Evolutionary conservation across 2,113 vertebrate genomes (phyloP).

Genomic region (Cepphus grylle): DNA sequence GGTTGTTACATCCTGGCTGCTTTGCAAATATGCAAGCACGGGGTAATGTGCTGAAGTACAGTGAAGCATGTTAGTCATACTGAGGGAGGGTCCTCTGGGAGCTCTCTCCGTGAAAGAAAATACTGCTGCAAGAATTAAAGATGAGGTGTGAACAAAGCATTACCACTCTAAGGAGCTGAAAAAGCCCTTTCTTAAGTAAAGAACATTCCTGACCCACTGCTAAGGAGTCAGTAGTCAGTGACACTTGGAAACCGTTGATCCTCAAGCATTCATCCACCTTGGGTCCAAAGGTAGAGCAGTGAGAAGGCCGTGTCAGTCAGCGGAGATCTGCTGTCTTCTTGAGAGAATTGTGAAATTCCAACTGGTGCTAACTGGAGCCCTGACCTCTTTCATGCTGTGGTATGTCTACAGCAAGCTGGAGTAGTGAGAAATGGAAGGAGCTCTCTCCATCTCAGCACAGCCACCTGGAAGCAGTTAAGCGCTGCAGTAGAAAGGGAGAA

Average conservation of each 20-base stretch:
- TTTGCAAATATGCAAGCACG: neutral
- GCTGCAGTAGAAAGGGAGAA: neutral
- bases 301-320: neutral
- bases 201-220: neutral
- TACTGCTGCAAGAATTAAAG: neutral
- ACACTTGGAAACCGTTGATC: neutral
- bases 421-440: neutral
- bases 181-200: neutral
- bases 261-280: neutral
- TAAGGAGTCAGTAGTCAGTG: neutral
- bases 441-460: neutral
- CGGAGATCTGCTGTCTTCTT: neutral
- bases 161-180: neutral
- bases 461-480: neutral
- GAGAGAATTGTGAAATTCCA: neutral
- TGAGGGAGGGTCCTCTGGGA: constrained; percentile 3
- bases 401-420: neutral
- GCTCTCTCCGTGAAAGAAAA: neutral
- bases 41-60: neutral
- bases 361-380: neutral
- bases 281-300: neutral
- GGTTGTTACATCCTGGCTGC: neutral
- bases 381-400: fast-evolving
- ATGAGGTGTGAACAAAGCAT: neutral
- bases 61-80: neutral